Conservation (phyloP, 2,797 vertebrate species). For the Tragelaphus oryx region DNA sequence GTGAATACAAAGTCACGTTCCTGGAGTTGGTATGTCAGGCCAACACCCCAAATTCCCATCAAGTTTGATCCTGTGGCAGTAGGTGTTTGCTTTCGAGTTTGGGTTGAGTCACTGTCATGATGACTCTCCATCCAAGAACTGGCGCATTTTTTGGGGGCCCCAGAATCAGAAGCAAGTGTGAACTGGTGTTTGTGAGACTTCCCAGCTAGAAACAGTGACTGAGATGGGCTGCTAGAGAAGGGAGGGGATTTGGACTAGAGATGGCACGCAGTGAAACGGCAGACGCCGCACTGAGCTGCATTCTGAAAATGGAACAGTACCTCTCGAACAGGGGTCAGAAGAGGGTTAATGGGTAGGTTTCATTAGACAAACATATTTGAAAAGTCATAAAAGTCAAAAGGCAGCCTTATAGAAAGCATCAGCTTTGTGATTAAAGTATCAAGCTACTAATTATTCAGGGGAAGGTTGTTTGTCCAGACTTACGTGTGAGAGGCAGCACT, state of each 20-base stretch:
- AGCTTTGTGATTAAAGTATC: conserved; percentile 49
- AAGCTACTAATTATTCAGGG: conserved; percentile 52
- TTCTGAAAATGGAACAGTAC: background rate
- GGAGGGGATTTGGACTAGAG: background rate
- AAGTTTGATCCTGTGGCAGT: conserved; percentile 81
- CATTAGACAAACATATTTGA: conserved; percentile 22
- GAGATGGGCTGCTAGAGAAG: background rate
- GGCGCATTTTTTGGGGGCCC: background rate
- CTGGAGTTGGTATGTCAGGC: conserved; percentile 67
- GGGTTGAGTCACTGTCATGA: conserved; percentile 72
- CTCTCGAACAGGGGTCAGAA: background rate
- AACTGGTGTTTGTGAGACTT: conserved; percentile 57
- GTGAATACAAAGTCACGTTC: conserved; percentile 65
- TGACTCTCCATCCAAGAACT: conserved; percentile 69
- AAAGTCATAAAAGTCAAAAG: conserved; percentile 37
- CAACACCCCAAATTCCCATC: conserved; percentile 78
- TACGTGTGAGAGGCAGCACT: background rate
- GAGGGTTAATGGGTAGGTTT: conserved; percentile 3
- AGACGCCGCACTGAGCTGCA: background rate
- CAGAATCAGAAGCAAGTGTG: conserved; percentile 57
- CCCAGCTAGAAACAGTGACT: background rate
- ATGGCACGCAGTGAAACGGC: too few species aligned
- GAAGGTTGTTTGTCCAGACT: conserved; percentile 38
- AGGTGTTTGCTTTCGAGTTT: conserved; percentile 78
- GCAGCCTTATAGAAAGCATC: conserved; percentile 2